Conservation (phyloP, 2,888 invertebrate genomes). For the Parnassius mnemosyne region DNA sequence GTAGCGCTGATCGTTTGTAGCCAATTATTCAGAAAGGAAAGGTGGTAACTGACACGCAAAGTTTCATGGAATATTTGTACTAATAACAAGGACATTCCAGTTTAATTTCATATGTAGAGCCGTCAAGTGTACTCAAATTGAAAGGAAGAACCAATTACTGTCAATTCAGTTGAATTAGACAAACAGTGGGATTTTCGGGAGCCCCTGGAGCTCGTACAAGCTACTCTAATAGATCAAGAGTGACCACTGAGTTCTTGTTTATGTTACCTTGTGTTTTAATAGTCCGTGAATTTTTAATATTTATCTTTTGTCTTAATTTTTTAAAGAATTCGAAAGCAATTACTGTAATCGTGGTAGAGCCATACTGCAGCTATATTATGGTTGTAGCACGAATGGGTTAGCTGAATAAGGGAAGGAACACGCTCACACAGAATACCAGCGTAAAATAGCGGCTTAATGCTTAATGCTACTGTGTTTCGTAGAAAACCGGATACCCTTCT, state of each 20-base stretch:
- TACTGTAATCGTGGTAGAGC: no score
- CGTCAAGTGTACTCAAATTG: conserved; percentile 49
- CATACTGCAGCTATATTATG: no score
- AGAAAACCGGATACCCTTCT: no score
- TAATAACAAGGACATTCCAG: not conserved
- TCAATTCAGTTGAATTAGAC: conserved; percentile 62
- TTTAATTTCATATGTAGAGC: conserved; percentile 25
- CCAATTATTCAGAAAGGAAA: conserved; percentile 19
- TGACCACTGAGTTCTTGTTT: conserved; percentile 13
- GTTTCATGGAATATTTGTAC: conserved; percentile 25
- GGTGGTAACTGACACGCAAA: conserved; percentile 25
- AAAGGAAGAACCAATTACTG: conserved; percentile 66
- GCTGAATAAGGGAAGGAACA: no score
- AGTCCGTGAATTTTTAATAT: no score
- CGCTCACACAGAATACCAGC: no score
- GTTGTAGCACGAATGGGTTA: no score
- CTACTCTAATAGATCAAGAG: conserved; percentile 20
- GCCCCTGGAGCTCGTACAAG: conserved; percentile 17
- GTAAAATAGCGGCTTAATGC: no score
- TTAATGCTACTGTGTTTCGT: no score
- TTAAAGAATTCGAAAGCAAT: no score
- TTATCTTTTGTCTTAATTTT: no score
- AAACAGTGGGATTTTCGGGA: conserved; percentile 60
- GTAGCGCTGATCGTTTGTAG: conserved; percentile 17
- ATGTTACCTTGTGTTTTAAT: no score